phyloP scores from a whole-genome alignment of 2,797 vertebrate species.

The Agapornis canus region DNA sequence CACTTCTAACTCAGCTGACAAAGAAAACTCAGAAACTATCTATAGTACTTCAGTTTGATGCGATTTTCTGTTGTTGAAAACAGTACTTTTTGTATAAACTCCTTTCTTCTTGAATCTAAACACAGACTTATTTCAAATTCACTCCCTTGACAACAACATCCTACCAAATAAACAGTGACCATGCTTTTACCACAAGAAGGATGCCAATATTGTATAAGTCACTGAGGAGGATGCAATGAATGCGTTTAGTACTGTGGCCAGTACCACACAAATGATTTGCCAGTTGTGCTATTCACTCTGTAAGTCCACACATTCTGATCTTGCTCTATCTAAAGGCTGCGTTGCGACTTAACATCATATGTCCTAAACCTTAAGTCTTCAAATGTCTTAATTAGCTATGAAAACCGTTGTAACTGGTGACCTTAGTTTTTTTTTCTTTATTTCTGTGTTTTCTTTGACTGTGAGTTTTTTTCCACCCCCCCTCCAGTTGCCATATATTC shows the following conservation, averaged over 20 bases:
- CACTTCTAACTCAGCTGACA: not conserved
- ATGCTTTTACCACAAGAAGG: not conserved
- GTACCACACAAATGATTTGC: not conserved
- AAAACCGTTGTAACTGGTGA: not conserved
- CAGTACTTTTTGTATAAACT: not conserved
- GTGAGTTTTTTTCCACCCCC: fast-evolving
- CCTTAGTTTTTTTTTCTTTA: not conserved
- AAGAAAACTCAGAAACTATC: not conserved
- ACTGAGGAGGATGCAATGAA: not conserved
- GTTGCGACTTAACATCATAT: not conserved
- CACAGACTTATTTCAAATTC: not conserved
- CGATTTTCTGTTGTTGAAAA: not conserved
- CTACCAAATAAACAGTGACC: not conserved
- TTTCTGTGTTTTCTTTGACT: not conserved
- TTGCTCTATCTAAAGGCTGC: not conserved
- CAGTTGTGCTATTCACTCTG: not conserved
- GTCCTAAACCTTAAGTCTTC: not conserved
- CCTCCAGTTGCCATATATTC: not conserved
- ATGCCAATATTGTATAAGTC: not conserved
- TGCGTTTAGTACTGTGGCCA: not conserved
- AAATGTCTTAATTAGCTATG: not conserved
- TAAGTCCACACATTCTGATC: not conserved
- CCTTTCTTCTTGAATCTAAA: not conserved
- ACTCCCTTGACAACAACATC: not conserved
- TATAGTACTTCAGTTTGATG: not conserved